Conservation (phyloP, 2,797 vertebrate species). For the Scyliorhinus canicula region DNA sequence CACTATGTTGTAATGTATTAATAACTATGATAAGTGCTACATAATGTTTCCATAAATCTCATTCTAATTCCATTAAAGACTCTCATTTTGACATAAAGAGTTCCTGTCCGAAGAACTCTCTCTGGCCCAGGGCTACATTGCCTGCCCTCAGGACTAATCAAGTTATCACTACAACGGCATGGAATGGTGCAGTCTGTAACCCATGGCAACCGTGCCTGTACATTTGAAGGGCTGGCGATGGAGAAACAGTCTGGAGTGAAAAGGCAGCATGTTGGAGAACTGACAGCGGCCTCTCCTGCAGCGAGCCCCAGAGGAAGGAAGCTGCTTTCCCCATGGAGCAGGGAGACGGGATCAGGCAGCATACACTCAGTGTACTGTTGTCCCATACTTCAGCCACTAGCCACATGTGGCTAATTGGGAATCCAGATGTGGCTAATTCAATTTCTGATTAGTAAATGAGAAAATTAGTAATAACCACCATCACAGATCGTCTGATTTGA, state of each 20-base stretch:
- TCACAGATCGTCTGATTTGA: not conserved
- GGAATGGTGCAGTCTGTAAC: not conserved
- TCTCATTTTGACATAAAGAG: not conserved
- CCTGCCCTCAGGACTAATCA: not conserved
- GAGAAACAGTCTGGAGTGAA: constrained; percentile 15
- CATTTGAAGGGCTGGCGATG: not conserved
- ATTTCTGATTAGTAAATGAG: not conserved
- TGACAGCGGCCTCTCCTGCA: not conserved
- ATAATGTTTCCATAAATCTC: not conserved
- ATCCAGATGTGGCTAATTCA: not conserved
- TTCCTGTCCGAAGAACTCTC: not conserved
- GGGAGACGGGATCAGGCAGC: not conserved
- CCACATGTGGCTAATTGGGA: not conserved
- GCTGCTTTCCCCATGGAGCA: not conserved
- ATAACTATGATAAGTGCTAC: not conserved
- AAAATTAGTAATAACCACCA: not conserved
- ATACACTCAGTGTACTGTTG: not conserved
- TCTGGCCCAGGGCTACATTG: not conserved
- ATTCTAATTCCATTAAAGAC: not conserved
- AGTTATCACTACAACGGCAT: not conserved
- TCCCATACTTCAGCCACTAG: not conserved
- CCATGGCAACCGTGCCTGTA: not conserved
- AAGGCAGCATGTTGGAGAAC: not conserved
- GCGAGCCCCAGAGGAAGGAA: constrained; percentile 20
- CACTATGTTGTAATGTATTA: not conserved